Percentiles rank a stretch among this genome's conserved stretches.
These are phyloP conservation scores for Tricholauxania praeusta DNA, from an alignment of 2,888 invertebrate species.

Conservation along the genomic window DNA sequence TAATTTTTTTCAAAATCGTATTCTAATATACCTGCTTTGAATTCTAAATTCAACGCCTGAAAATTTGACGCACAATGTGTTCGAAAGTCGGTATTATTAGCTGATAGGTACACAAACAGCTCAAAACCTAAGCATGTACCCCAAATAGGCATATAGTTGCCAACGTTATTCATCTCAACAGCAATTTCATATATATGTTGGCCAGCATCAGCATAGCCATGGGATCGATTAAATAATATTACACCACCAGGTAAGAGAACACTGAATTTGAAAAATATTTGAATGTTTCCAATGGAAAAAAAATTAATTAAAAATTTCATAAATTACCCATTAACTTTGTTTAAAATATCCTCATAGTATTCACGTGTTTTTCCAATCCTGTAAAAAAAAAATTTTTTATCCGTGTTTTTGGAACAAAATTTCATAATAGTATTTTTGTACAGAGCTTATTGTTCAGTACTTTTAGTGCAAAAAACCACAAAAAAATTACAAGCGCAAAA, in stretches of 20 bases:
- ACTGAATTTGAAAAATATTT: slow-evolving; percentile 67
- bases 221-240: slow-evolving; percentile 76
- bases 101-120: slow-evolving; percentile 75
- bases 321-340: slow-evolving; percentile 78
- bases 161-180: slow-evolving; percentile 74
- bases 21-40: slow-evolving; percentile 73
- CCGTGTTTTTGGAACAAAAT: neutral
- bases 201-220: slow-evolving; percentile 83
- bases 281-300: too few species aligned
- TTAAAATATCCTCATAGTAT: slow-evolving; percentile 75
- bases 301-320: too few species aligned
- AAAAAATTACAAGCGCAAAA: too few species aligned
- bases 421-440: too few species aligned
- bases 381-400: slow-evolving; percentile 44
- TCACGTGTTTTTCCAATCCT: slow-evolving; percentile 73
- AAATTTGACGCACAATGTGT: slow-evolving; percentile 72
- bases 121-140: slow-evolving; percentile 93
- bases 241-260: slow-evolving; percentile 87
- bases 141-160: slow-evolving; percentile 84
- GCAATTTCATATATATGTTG: slow-evolving; percentile 78
- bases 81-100: slow-evolving; percentile 72
- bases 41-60: slow-evolving; percentile 76
- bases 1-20: too few species aligned
- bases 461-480: too few species aligned
- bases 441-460: too few species aligned